phyloP scores from a whole-genome alignment of 1,140 invertebrate species.

The Oreohelix idahoensis region DNA sequence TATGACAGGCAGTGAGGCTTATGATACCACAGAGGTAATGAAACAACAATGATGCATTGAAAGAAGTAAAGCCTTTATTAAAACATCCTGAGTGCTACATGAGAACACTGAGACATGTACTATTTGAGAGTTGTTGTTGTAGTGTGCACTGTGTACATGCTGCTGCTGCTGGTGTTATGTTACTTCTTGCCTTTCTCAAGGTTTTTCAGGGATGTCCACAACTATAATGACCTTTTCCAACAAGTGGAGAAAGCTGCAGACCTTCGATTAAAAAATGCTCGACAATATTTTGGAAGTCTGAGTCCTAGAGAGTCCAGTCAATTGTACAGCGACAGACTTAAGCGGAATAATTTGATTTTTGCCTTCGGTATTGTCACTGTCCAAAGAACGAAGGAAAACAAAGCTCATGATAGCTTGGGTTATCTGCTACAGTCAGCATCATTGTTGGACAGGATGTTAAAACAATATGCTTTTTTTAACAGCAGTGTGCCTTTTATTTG shows the following conservation, averaged over 20 bases:
- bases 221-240: neutral
- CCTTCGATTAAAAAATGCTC: neutral
- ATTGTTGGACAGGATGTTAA: neutral
- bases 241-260: neutral
- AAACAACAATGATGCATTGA: too few relatives aligned
- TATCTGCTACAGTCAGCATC: slow-evolving; percentile 15
- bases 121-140: neutral
- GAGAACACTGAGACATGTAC: neutral
- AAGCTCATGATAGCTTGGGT: neutral
- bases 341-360: neutral
- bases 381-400: neutral
- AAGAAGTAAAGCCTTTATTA: too few relatives aligned
- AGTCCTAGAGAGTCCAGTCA: neutral
- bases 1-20: too few relatives aligned
- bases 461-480: slow-evolving; percentile 7
- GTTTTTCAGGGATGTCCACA: slow-evolving; percentile 2
- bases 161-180: slow-evolving; percentile 1
- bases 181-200: slow-evolving; percentile 18
- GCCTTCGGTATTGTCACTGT: slow-evolving; percentile 25
- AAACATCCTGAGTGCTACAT: too few relatives aligned
- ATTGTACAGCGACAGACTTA: slow-evolving; percentile 1
- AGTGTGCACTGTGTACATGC: neutral
- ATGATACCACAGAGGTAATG: too few relatives aligned
- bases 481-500: slow-evolving; percentile 27
- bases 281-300: neutral